Evolutionary conservation across 2,113 vertebrate genomes (phyloP).

Genomic region (Grammomys dolichurus): DNA sequence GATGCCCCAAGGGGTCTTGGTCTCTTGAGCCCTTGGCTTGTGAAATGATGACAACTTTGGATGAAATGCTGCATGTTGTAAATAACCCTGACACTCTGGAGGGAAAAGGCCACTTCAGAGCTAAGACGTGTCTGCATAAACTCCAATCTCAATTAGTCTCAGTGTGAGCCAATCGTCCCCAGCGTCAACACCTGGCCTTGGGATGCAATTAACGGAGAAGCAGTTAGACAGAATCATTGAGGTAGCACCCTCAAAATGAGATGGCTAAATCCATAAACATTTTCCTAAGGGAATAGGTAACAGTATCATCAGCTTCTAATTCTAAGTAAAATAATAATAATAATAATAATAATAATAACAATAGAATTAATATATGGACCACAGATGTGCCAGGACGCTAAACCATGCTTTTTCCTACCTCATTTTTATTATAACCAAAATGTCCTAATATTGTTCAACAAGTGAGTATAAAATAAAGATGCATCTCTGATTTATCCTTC

Average conservation of each 20-base stretch:
- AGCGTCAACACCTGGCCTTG: constrained; percentile 74
- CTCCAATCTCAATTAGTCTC: constrained; percentile 70
- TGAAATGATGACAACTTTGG: constrained; percentile 33
- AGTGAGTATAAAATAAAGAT: constrained; percentile 54
- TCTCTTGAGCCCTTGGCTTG: constrained; percentile 45
- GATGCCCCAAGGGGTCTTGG: constrained; percentile 11
- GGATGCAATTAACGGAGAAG: constrained; percentile 78
- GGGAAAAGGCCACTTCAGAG: constrained; percentile 59
- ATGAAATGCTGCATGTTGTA: constrained; percentile 36
- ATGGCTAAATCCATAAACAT: constrained; percentile 68
- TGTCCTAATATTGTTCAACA: constrained; percentile 31
- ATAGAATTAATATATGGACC: constrained; percentile 24
- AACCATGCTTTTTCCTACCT: constrained; percentile 50
- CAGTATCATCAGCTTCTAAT: constrained; percentile 70
- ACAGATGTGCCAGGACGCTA: constrained; percentile 39
- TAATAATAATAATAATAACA: not conserved
- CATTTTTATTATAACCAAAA: constrained; percentile 62
- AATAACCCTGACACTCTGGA: constrained; percentile 51
- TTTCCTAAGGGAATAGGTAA: constrained; percentile 70
- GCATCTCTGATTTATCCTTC: not conserved
- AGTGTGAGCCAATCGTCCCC: constrained; percentile 63
- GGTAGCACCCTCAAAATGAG: constrained; percentile 70
- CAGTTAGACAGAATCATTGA: constrained; percentile 65
- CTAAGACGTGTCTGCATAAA: constrained; percentile 13
- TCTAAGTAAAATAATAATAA: constrained; percentile 21